These are phyloP conservation scores for Thamnophis elegans DNA, from an alignment of 2,797 vertebrate genomes.

Conservation along the genomic window DNA sequence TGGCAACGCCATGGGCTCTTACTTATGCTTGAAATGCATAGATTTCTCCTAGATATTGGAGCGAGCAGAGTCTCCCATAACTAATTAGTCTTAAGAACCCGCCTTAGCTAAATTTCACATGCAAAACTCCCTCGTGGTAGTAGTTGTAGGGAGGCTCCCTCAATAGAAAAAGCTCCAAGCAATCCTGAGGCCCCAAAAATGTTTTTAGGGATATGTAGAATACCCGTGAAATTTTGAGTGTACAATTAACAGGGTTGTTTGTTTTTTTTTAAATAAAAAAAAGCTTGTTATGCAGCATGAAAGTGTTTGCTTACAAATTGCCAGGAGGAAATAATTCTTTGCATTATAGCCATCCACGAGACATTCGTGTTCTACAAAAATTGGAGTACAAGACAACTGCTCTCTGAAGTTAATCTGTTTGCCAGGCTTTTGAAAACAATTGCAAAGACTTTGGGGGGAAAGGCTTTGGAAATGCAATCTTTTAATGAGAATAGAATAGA, in stretches of 20 bases:
- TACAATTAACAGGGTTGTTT: neutral
- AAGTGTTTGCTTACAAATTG: neutral
- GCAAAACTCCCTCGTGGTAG: neutral
- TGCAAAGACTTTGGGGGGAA: too few relatives aligned
- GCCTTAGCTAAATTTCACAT: neutral
- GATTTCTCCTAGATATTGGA: neutral
- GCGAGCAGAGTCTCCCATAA: neutral
- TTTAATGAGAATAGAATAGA: neutral
- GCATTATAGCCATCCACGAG: neutral
- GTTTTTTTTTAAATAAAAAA: neutral
- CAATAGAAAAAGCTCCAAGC: neutral
- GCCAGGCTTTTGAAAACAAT: neutral
- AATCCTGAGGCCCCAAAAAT: neutral
- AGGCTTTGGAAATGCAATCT: conserved; percentile 74
- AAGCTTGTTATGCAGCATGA: neutral
- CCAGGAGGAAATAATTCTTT: neutral
- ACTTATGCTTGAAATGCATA: too few relatives aligned
- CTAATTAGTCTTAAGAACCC: neutral
- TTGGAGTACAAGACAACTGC: neutral
- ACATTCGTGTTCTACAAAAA: neutral
- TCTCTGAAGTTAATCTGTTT: conserved; percentile 6
- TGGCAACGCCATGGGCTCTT: neutral
- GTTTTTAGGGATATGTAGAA: neutral
- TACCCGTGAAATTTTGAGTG: neutral
- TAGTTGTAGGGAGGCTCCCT: neutral